Evolutionary conservation across 2,797 vertebrate genomes (phyloP), one percentile per base, ranked within the genome.

Genomic region (Brachyalestes nurse): DNA sequence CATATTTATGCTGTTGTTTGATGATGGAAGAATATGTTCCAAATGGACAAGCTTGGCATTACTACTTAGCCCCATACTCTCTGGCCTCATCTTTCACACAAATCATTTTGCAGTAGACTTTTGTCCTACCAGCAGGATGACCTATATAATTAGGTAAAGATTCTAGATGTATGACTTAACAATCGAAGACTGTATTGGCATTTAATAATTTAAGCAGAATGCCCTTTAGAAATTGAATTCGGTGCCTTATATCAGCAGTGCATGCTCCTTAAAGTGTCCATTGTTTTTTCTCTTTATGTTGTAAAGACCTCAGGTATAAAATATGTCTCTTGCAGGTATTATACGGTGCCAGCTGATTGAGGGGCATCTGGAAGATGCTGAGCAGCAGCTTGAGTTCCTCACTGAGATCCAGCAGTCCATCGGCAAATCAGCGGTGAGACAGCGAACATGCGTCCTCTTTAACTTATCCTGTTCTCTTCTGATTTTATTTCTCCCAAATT

Each of bases 301-400:
- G 6, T 64, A 23, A 81, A 47, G 12, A 47, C 13, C 4, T 49
- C 3, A 0, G 7, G 12, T 47, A 47, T 47, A 47, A 47, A 8
- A 47, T 12, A 2, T 34, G 13, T 69, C 6, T 53, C 51, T 19
- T 47, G 1, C 90, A 99, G 98, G 98, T 84, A 95, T 97, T 86
- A 98, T 99, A 78, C 94, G 90, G 25, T 97, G 98, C 87, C 97
- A 99, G 67, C 88, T 99, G 77, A 92, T 95, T 25, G 96, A 99
- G 85, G 97, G 95, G 4, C 95, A 96, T 0, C 81, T 98, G 72
- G 95, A 98, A 34, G 97, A 99, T 0, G 98, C 97, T 28, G 96
- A 97, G 82, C 97, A 98, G 73, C 98, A 99, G 82, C 75, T 99
- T 81, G 97, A 99, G 87, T 99, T 99, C 87, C 94, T 99, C 69